Evolutionary conservation across 2,113 vertebrate species (phyloP).

Genomic region (Nothoprocta perdicaria): DNA sequence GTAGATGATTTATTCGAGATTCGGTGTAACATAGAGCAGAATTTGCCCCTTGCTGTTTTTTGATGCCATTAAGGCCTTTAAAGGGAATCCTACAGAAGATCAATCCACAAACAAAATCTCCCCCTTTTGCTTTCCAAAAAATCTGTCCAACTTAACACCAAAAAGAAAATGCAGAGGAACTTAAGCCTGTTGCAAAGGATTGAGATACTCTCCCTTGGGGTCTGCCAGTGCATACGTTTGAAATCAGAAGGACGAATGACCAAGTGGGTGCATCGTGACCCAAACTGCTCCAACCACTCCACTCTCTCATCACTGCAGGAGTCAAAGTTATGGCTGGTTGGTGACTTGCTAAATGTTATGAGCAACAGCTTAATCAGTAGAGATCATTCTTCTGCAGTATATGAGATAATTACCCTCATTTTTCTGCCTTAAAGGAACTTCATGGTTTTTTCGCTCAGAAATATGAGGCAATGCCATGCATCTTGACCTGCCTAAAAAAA

Average conservation of each 20-base stretch:
- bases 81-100: constrained; percentile 68
- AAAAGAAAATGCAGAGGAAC: neutral
- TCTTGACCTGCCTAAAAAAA: constrained; percentile 18
- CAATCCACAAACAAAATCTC: constrained; percentile 42
- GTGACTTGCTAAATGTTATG: constrained; percentile 29
- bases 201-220: neutral
- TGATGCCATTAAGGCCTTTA: constrained; percentile 62
- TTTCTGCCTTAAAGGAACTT: neutral
- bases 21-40: constrained; percentile 4
- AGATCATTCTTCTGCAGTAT: constrained; percentile 8
- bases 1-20: constrained; percentile 19
- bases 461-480: neutral
- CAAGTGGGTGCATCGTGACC: neutral
- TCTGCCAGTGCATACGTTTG: constrained; percentile 58
- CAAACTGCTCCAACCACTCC: neutral
- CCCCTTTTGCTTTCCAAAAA: neutral
- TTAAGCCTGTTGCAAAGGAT: neutral
- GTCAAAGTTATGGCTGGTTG: neutral
- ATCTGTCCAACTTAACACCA: constrained; percentile 26
- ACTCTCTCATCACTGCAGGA: neutral
- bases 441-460: neutral
- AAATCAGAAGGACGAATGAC: constrained; percentile 7
- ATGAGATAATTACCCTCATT: neutral
- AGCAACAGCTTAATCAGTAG: constrained; percentile 44
- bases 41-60: constrained; percentile 49